These are phyloP conservation scores for Pseudochirops corinnae DNA, from an alignment of 2,797 vertebrate species.

Conservation along the genomic window DNA sequence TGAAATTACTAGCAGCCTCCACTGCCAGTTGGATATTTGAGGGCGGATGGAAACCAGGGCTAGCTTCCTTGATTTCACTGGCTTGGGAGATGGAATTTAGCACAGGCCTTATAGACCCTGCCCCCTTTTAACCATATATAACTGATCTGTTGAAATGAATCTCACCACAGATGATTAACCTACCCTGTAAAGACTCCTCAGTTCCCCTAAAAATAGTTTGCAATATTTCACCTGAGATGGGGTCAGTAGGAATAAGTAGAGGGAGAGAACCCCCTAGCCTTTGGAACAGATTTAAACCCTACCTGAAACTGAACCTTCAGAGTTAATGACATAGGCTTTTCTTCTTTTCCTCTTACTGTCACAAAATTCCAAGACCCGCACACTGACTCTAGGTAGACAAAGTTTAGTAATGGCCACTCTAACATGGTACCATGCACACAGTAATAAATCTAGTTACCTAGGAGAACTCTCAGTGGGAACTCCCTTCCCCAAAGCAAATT, in stretches of 20 bases:
- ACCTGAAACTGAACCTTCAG: background rate
- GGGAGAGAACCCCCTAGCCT: background rate
- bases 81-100: background rate
- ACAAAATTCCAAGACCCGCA: background rate
- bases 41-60: background rate
- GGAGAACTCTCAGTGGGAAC: background rate
- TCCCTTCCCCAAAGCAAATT: background rate
- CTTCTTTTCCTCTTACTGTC: background rate
- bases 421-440: background rate
- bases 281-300: background rate
- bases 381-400: background rate
- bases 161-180: background rate
- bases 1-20: background rate
- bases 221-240: background rate
- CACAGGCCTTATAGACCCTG: background rate
- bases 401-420: background rate
- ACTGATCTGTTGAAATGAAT: background rate
- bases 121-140: background rate
- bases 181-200: background rate
- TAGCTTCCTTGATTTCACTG: background rate
- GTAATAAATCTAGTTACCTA: background rate
- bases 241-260: background rate
- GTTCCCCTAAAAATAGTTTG: background rate
- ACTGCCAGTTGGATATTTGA: constrained; percentile 10
- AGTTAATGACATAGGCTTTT: background rate